Percentiles rank a stretch among this genome's conserved stretches.
phyloP scores from a whole-genome alignment of 2,113 vertebrate genomes.

The Grammomys surdaster region DNA sequence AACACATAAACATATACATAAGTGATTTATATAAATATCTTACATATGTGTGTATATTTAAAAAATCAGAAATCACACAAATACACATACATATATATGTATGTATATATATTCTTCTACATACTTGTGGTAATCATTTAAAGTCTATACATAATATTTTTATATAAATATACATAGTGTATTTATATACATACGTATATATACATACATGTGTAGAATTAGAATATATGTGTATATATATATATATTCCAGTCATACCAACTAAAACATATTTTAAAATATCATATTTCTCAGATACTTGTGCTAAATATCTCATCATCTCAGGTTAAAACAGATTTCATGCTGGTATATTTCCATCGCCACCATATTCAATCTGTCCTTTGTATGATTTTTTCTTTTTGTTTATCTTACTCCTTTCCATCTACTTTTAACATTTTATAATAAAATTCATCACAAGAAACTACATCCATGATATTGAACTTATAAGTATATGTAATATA shows the following conservation, averaged over 20 bases:
- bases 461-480: neutral
- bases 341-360: neutral
- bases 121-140: neutral
- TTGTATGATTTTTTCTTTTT: neutral
- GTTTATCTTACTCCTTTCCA: neutral
- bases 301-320: neutral
- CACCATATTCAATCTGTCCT: neutral
- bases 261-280: neutral
- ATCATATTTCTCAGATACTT: neutral
- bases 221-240: neutral
- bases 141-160: neutral
- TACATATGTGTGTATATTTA: neutral
- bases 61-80: neutral
- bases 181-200: neutral
- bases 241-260: neutral
- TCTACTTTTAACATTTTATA: neutral
- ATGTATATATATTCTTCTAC: neutral
- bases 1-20: neutral
- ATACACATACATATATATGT: neutral
- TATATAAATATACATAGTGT: neutral
- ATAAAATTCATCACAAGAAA: slow-evolving; percentile 3
- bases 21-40: neutral
- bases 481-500: neutral
- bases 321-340: neutral
- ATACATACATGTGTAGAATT: neutral